Base-by-base conservation (phyloP, 2,113 vertebrate genomes). In the Cheirogaleus medius region DNA sequence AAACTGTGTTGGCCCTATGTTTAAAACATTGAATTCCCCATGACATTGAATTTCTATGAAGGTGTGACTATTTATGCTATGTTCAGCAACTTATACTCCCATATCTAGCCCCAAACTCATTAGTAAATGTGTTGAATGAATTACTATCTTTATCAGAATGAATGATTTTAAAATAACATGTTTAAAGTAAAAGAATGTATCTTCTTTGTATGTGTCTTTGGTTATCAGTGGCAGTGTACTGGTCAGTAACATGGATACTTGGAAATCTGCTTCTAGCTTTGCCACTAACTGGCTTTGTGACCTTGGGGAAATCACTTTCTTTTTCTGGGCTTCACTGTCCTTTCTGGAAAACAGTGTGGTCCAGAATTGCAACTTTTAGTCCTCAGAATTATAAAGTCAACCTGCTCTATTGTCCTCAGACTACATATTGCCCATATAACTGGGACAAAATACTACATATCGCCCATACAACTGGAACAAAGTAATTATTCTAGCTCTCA, bases 1-100 rank as follows among this genome's bases (percentile, higher is more conserved):
- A 88, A 96, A 64, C 54, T 66, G 2, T 63, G n/a, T 66, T 87
- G 83, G 27, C 78, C 88, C 44, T 63, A 44, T 49, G 47, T 73
- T 94, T 58, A 85, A 97, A 87, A 56, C 29, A 81, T 73, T n/a
- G 73, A 63, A 90, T 88, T 94, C 8, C 37, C 29, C 2, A 6
- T 1, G 37, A 52, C 71, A 39, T 42, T 66, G 58, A 87, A 89
- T 94, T 89, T 93, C 73, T 37, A 20, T 6, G 37, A 56, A 9
- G 47, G 27, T 29, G 49, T 25, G 54, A 8, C 21, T 58, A 15
- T 69, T 66, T 54, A 54, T 73, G 34, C 74, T 89, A 63, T 58
- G 12, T 85, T 85, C 84, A 96, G 73, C 54, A 68, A 23, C 8
- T 52, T 69, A 8, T 1, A 39, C 0, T 7, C 25, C 34, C 34